Percentiles rank a stretch among this genome's conserved stretches.
phyloP scores from a whole-genome alignment of 2,888 invertebrate species.

The Sisyra terminalis region DNA sequence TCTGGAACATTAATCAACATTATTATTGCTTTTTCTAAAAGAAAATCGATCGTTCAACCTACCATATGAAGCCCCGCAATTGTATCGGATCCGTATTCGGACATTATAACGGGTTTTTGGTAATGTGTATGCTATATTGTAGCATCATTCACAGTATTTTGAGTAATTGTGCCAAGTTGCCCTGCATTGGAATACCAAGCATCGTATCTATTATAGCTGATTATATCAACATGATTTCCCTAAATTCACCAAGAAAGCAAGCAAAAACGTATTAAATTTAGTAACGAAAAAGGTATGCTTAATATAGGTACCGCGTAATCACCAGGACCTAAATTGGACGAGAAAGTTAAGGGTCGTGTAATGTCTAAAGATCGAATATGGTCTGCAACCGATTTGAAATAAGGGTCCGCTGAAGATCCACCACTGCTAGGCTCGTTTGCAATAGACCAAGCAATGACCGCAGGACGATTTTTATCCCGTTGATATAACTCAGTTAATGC shows the following conservation, averaged over 20 bases:
- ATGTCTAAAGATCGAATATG: slow-evolving; percentile 64
- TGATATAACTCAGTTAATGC: slow-evolving; percentile 74
- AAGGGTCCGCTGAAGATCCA: slow-evolving; percentile 49
- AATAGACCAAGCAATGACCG: slow-evolving; percentile 93
- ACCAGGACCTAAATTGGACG: slow-evolving; percentile 43
- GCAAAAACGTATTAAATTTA: not conserved
- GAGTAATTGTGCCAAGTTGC: slow-evolving; percentile 53
- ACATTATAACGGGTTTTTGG: slow-evolving; percentile 80
- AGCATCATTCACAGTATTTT: slow-evolving; percentile 59
- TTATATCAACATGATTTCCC: slow-evolving; percentile 70
- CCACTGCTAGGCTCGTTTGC: slow-evolving; percentile 83
- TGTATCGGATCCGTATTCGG: slow-evolving; percentile 94
- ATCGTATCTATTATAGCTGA: slow-evolving; percentile 94
- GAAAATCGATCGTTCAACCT: slow-evolving; percentile 20
- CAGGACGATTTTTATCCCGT: slow-evolving; percentile 89
- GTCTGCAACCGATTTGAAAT: slow-evolving; percentile 58
- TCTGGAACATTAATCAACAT: slow-evolving; percentile 28
- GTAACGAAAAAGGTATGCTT: too few species aligned
- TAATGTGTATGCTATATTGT: slow-evolving; percentile 60
- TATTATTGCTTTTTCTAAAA: not conserved
- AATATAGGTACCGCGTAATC: slow-evolving; percentile 46
- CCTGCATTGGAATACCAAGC: slow-evolving; percentile 89
- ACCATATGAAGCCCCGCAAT: slow-evolving; percentile 82
- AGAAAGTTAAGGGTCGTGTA: slow-evolving; percentile 74
- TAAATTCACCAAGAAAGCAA: slow-evolving; percentile 28